Conservation (phyloP, 2,888 invertebrate species). For the Aquatica leii region DNA sequence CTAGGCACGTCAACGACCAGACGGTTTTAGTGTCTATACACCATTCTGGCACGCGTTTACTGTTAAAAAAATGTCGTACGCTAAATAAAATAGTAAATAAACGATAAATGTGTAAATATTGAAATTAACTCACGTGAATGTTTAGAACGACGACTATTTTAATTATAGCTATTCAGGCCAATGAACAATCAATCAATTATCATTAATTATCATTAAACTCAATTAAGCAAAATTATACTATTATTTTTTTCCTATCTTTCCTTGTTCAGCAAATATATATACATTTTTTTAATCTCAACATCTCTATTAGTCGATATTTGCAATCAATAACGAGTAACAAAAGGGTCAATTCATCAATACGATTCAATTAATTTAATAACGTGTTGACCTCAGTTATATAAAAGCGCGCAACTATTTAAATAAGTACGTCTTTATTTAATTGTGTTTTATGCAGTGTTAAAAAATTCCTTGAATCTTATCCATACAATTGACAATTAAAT, state of each 20-base stretch:
- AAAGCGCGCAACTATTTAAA: constrained; percentile 11
- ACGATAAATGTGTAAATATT: constrained; percentile 10
- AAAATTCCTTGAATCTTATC: constrained; percentile 8
- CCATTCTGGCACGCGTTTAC: no score
- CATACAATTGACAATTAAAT: constrained; percentile 6
- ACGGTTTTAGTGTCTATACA: no score
- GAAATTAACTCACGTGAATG: constrained; percentile 8
- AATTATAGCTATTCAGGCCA: constrained; percentile 21
- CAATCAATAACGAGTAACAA: constrained; percentile 26
- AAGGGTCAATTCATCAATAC: constrained; percentile 30
- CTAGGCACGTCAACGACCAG: no score
- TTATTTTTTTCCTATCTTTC: no score
- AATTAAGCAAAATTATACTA: neutral
- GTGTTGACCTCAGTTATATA: constrained; percentile 28
- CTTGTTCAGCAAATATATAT: neutral
- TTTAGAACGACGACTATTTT: neutral
- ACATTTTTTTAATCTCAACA: constrained; percentile 6
- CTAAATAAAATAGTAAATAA: constrained; percentile 4
- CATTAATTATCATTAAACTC: constrained; percentile 16
- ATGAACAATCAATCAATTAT: constrained; percentile 22
- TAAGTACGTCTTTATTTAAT: constrained; percentile 23
- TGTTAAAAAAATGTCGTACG: neutral
- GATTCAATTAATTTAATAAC: constrained; percentile 34
- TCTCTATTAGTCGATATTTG: constrained; percentile 19
- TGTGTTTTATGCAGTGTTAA: constrained; percentile 13